Conservation (phyloP, 2,113 vertebrate species). For the Hydrochoerus hydrochaeris region DNA sequence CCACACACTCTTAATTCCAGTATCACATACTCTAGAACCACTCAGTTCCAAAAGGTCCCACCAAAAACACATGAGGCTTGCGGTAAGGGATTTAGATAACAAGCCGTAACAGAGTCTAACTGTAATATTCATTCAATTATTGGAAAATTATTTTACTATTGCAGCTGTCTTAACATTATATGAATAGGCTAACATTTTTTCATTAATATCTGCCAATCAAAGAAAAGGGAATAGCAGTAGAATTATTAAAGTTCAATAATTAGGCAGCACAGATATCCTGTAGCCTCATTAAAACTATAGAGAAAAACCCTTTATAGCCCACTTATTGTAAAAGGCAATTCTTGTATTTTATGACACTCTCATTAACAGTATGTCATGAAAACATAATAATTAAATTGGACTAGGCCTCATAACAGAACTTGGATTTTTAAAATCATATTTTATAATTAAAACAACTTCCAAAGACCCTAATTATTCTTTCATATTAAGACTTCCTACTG, state of each 20-base stretch:
- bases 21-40: not conserved
- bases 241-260: constrained; percentile 8
- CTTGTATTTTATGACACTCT: constrained; percentile 47
- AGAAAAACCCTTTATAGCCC: not conserved
- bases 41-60: not conserved
- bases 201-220: not conserved
- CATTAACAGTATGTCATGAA: constrained; percentile 60
- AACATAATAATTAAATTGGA: constrained; percentile 47
- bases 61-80: not conserved
- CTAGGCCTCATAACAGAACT: not conserved
- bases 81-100: not conserved
- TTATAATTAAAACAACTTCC: not conserved
- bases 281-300: not conserved
- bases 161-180: not conserved
- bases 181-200: not conserved
- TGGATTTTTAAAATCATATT: constrained; percentile 30
- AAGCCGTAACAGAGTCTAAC: not conserved
- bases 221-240: not conserved
- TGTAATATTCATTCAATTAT: not conserved
- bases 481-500: constrained; percentile 22
- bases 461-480: constrained; percentile 19
- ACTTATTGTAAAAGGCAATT: constrained; percentile 43
- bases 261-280: not conserved
- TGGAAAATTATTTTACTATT: not conserved
- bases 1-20: not conserved